phyloP scores from a whole-genome alignment of 2,797 vertebrate genomes.

The Champsocephalus gunnari region DNA sequence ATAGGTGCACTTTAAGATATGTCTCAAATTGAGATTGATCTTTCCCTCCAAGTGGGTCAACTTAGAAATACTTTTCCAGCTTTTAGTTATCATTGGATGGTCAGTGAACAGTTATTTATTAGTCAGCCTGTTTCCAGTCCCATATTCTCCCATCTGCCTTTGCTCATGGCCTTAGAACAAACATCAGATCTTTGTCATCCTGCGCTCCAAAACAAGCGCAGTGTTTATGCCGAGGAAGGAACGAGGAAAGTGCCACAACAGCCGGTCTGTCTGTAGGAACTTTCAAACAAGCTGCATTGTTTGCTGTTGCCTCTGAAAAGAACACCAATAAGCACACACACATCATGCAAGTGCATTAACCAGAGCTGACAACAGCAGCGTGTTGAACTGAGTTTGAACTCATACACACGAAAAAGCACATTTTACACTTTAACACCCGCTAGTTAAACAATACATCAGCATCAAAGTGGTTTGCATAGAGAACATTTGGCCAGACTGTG shows the following conservation, averaged over 20 bases:
- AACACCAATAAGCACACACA: not conserved
- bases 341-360: not conserved
- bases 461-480: not conserved
- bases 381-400: conserved; percentile 46
- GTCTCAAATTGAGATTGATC: not conserved
- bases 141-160: not conserved
- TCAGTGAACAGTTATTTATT: no score
- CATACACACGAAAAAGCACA: not conserved
- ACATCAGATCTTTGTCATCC: not conserved
- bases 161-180: not conserved
- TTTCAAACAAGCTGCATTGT: conserved; percentile 36
- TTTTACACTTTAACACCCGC: conserved; percentile 9
- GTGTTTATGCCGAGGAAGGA: conserved; percentile 23
- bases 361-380: conserved; percentile 5
- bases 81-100: not conserved
- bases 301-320: conserved; percentile 33
- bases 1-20: no score
- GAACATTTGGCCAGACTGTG: not conserved
- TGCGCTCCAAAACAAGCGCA: not conserved
- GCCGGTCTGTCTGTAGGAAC: not conserved
- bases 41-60: not conserved
- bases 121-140: not conserved
- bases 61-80: not conserved
- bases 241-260: conserved; percentile 3
- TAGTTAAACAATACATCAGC: conserved; percentile 24